Conservation (phyloP, 2,888 invertebrate genomes). For the Lochmaea capreae region DNA sequence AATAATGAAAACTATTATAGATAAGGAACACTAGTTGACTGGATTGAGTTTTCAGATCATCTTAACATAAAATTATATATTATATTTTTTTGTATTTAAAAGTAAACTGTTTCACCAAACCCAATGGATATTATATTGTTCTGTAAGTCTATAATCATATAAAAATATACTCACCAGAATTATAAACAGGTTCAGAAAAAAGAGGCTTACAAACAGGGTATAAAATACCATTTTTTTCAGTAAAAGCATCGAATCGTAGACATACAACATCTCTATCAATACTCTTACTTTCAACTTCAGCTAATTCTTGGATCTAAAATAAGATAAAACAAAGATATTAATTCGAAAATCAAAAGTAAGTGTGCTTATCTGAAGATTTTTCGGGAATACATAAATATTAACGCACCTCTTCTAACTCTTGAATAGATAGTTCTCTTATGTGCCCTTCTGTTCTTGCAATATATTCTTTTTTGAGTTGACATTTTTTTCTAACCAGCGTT, state of each 20-base stretch:
- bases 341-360: too few species aligned
- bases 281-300: conserved; percentile 72
- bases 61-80: too few species aligned
- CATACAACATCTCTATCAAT: conserved; percentile 86
- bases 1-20: too few species aligned
- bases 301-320: conserved; percentile 68
- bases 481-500: conserved; percentile 74
- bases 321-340: neutral
- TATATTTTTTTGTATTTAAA: too few species aligned
- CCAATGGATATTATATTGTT: too few species aligned
- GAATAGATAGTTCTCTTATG: conserved; percentile 57
- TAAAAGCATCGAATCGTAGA: conserved; percentile 82
- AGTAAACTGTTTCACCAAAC: too few species aligned
- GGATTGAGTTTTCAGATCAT: too few species aligned
- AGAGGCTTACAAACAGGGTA: conserved; percentile 76
- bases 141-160: too few species aligned
- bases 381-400: neutral
- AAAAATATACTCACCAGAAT: conserved; percentile 78
- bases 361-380: too few species aligned
- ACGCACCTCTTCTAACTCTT: conserved; percentile 65
- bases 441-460: conserved; percentile 56
- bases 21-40: too few species aligned
- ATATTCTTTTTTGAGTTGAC: conserved; percentile 64
- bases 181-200: conserved; percentile 81
- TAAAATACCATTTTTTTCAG: conserved; percentile 67